phyloP scores from a whole-genome alignment of 2,113 vertebrate species.

The Eurystomus gularis region DNA sequence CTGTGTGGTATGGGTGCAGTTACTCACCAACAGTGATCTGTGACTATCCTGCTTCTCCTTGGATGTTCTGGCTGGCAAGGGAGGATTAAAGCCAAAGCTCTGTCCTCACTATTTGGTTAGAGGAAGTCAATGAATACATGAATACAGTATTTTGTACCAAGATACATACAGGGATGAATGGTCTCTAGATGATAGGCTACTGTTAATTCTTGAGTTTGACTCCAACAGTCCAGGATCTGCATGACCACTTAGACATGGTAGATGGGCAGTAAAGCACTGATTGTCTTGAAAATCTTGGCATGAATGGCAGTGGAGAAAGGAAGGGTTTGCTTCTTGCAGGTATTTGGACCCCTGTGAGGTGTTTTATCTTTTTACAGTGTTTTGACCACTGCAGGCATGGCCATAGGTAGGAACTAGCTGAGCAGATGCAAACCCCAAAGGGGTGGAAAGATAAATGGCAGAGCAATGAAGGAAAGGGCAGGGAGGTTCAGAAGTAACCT shows the following conservation, averaged over 20 bases:
- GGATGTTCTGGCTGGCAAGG: neutral
- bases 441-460: neutral
- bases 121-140: neutral
- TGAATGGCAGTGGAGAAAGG: neutral
- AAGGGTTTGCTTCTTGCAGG: neutral
- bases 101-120: neutral
- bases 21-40: neutral
- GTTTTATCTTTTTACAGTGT: neutral
- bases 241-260: neutral
- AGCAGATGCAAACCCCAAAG: neutral
- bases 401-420: neutral
- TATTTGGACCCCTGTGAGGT: neutral
- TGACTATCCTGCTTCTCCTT: neutral
- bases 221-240: neutral
- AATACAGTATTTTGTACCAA: neutral
- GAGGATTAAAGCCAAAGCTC: neutral
- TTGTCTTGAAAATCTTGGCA: neutral
- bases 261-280: neutral
- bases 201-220: neutral
- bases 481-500: neutral
- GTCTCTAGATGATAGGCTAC: neutral
- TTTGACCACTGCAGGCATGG: neutral
- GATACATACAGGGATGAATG: neutral
- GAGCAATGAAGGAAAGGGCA: neutral
- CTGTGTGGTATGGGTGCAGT: neutral